Base-by-base conservation (phyloP, 2,888 invertebrate species). In the Frankliniella fusca region DNA sequence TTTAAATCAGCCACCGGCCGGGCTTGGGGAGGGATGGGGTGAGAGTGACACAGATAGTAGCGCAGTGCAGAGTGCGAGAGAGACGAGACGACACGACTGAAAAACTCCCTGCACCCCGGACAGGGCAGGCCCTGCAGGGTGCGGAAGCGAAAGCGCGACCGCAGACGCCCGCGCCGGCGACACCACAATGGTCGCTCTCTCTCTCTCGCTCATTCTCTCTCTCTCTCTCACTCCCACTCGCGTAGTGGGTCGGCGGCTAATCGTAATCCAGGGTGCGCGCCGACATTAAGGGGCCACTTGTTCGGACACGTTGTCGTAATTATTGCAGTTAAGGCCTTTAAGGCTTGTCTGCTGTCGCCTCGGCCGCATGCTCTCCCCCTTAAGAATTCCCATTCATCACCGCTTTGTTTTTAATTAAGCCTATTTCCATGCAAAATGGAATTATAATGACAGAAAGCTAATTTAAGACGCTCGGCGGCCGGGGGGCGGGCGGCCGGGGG, bases 271-370 rank as follows among this genome's bases (percentile, higher is more conserved):
- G 38, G 38, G 38, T 38, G n/a, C 70, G n/a, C 23, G 70, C 11
- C 65, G 70, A 10, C 70, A 70, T 70, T 70, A 70, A 70, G 70
- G 70, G 70, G n/a, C 70, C 70, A 70, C 70, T 70, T 70, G 70
- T 70, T 70, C 70, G 70, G 70, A 70, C 70, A 70, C 70, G 70
- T 70, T 70, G 70, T 70, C 70, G 70, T 70, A 70, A 70, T 70
- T 70, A 70, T 70, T 70, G 70, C 70, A 70, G 70, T 70, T 70
- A 70, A 70, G 70, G 70, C 23, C 70, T 18, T 23, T 54, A 54
- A 54, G 54, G 54, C 54, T 54, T 38, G 54, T 15, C 54, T 54
- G 54, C 20, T 20, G 54, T 54, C 54, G 54, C n/a, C 70, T 23
- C 70, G 7, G 70, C 70, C n/a, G 18, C 18, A 65, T 3, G 65